A percentile compares a stretch with the other conserved stretches of the same genome.
Evolutionary conservation across 2,888 invertebrate species (phyloP).

Genomic region (Dorcus hopei): DNA sequence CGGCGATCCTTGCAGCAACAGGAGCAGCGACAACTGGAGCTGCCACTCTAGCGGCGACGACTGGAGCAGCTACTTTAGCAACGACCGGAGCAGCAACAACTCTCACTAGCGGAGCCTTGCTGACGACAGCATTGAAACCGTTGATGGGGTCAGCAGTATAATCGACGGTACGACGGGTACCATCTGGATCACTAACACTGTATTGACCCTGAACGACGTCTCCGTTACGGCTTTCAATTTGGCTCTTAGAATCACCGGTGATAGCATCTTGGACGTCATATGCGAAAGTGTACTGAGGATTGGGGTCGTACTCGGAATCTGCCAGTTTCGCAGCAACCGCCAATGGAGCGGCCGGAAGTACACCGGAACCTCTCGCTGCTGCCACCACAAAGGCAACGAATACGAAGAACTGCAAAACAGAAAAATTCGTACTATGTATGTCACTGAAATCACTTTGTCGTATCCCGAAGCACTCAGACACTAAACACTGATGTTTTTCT

Average conservation of each 20-base stretch:
- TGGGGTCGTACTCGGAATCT: conserved; percentile 58
- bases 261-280: conserved; percentile 67
- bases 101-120: conserved; percentile 53
- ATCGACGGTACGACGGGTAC: conserved; percentile 60
- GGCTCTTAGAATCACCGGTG: conserved; percentile 59
- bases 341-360: conserved; percentile 29
- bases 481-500: no score
- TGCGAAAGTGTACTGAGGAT: conserved; percentile 66
- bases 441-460: background rate
- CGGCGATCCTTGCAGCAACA: conserved; percentile 30
- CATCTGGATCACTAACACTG: conserved; percentile 63
- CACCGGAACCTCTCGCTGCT: conserved; percentile 25
- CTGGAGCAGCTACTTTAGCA: conserved; percentile 25
- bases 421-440: background rate
- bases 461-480: no score
- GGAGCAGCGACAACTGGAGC: conserved; percentile 38
- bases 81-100: conserved; percentile 22
- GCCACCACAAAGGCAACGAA: background rate
- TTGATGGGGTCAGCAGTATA: conserved; percentile 66
- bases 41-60: conserved; percentile 34
- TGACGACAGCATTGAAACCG: conserved; percentile 66
- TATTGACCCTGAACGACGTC: conserved; percentile 64
- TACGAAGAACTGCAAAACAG: background rate
- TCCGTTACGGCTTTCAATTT: conserved; percentile 56
- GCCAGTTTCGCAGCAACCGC: conserved; percentile 45